Conservation (phyloP, 2,113 vertebrate genomes). For the Riparia riparia region DNA sequence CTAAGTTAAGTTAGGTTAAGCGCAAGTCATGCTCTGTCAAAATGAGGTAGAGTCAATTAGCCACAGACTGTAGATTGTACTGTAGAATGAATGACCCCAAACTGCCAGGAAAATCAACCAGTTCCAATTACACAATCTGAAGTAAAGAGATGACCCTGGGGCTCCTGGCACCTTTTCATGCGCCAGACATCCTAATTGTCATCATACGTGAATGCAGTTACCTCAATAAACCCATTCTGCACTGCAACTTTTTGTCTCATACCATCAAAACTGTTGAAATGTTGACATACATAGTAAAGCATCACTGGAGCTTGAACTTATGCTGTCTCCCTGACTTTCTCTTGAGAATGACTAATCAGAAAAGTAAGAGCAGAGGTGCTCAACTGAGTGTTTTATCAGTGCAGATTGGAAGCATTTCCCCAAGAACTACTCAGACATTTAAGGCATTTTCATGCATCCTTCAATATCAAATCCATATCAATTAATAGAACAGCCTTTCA, state of each 20-base stretch:
- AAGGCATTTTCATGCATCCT: not conserved
- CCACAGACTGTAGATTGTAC: not conserved
- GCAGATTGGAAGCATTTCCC: not conserved
- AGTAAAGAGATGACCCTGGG: not conserved
- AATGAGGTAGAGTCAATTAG: not conserved
- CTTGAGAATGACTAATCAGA: not conserved
- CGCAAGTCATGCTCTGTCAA: not conserved
- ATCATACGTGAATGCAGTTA: not conserved
- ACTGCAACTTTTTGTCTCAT: not conserved
- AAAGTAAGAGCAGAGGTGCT: not conserved
- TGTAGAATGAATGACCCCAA: not conserved
- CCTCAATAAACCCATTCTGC: not conserved
- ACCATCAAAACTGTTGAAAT: not conserved
- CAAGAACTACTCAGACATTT: not conserved
- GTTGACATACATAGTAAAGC: not conserved
- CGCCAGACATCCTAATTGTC: not conserved
- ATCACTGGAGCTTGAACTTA: not conserved
- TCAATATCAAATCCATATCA: not conserved
- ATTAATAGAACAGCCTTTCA: not conserved
- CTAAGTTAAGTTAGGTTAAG: not conserved
- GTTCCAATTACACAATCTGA: not conserved
- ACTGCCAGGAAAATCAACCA: not conserved
- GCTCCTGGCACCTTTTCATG: not conserved
- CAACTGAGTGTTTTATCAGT: not conserved
- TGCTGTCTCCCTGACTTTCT: not conserved